A percentile compares a stretch with the other conserved stretches of the same genome.
Evolutionary conservation across 2,888 invertebrate genomes (phyloP).

Genomic region (Liopterus haemorrhoidalis): DNA sequence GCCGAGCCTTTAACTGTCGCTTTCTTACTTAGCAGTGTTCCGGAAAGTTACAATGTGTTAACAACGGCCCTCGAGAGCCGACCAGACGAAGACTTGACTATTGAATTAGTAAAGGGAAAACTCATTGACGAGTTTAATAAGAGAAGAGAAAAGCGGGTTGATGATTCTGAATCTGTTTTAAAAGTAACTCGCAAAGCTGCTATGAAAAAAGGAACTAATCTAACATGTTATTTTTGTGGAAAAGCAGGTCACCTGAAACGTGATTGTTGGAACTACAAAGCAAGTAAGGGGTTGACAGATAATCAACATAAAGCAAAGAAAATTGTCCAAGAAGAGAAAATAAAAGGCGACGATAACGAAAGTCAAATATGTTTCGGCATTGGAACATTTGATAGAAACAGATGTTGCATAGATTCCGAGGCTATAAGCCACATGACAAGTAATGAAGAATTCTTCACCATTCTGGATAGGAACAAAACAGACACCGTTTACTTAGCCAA

Average conservation of each 20-base stretch:
- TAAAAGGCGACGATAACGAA: too few species aligned
- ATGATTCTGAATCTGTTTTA: background rate
- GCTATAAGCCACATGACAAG: constrained; percentile 13
- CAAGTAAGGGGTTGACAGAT: background rate
- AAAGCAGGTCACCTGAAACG: constrained; percentile 5
- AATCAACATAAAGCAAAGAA: background rate
- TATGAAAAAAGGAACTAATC: background rate
- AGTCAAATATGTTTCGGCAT: too few species aligned
- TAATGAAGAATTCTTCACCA: constrained; percentile 3
- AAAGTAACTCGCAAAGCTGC: constrained; percentile 2
- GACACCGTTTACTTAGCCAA: constrained; percentile 2
- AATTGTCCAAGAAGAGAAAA: constrained; percentile 1
- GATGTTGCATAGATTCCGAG: constrained; percentile 6
- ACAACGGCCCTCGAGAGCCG: background rate
- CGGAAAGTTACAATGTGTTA: background rate
- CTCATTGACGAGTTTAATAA: constrained; percentile 3
- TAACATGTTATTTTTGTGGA: constrained; percentile 8
- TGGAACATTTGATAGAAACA: too few species aligned
- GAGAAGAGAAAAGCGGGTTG: background rate
- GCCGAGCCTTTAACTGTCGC: constrained; percentile 4
- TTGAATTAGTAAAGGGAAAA: constrained; percentile 3
- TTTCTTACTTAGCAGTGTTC: background rate
- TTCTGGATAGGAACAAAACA: background rate
- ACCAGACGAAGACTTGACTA: background rate
- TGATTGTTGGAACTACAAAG: constrained; percentile 9